Evolutionary conservation across 2,888 invertebrate species (phyloP), one percentile per base, ranked within the genome.

Genomic region (Drepanosiphum platanoidis): DNA sequence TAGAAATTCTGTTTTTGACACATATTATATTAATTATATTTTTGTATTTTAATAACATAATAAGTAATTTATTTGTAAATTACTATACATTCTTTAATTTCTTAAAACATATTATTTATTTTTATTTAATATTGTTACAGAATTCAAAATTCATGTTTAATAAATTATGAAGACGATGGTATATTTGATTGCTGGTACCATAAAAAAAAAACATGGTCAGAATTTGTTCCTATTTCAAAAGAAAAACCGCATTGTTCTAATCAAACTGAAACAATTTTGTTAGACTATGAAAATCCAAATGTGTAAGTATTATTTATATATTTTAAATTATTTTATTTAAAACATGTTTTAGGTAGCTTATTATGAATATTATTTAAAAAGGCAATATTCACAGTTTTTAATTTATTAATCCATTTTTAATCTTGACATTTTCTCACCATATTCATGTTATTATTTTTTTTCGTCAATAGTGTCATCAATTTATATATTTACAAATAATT

Each of bases 161-260:
- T 42, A 39, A 39, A 15, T 61, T 72, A 82, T 64, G n/a, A 42
- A 32, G 36, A 72, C 39, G 15, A 39, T 32, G 42, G 72, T n/a
- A 82, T 82, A 22, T 18, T 42, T n/a, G 52, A 71, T 32, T 72
- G 82, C 61, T 82, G 82, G 82, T 34, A 42, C 9, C 32, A 72
- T n/a, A 15, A 64, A 30, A 71, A 42, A 42, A 58, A 61, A 72
- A 13, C 42, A 5, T 82, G 82, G 82, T 32, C 1, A 15, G 32
- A 72, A 39, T 71, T 70, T 27, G 13, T 34, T 1, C 13, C 71
- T 22, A 15, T 52, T 81, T 5, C 18, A 36, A 71, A 30, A 1
- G 8, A 70, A n/a, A n/a, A n/a, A n/a, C n/a, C n/a, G n/a, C n/a
- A n/a, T 32, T 18, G n/a, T 70, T 2, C 8, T 34, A 70, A 52